Conservation (phyloP, 2,797 vertebrate species). For the Periophthalmus magnuspinnatus region DNA sequence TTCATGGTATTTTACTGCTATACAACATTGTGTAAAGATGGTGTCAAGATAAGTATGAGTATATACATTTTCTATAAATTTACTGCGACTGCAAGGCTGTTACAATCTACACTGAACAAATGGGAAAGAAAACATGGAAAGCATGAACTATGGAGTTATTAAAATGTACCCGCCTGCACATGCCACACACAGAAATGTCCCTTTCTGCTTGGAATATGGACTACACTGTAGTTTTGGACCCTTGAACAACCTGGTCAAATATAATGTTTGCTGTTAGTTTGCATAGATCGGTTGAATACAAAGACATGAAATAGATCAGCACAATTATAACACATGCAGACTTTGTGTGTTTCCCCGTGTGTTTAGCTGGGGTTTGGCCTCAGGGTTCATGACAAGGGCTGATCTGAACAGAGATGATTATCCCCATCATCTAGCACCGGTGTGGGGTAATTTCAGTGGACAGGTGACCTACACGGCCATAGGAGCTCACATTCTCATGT, state of each 20-base stretch:
- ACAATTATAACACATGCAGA: not conserved
- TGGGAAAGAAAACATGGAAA: not conserved
- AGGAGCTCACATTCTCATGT: conserved; percentile 44
- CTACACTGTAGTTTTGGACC: not conserved
- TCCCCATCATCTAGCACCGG: conserved; percentile 45
- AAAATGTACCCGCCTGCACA: not conserved
- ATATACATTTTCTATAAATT: not conserved
- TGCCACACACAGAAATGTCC: not conserved
- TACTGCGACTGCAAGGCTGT: not conserved
- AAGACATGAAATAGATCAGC: not conserved
- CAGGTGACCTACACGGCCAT: conserved; percentile 64
- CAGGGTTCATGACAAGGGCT: conserved; percentile 24
- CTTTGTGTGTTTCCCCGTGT: not conserved
- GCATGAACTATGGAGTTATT: not conserved
- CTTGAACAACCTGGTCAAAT: not conserved
- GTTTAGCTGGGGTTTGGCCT: conserved; percentile 3
- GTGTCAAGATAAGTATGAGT: not conserved
- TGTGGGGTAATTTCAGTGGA: conserved; percentile 59
- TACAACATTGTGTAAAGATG: not conserved
- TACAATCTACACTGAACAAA: not conserved
- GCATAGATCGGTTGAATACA: not conserved
- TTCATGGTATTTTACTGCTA: not conserved
- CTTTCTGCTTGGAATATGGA: not conserved
- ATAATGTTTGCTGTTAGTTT: not conserved
- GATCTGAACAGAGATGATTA: conserved; percentile 39